Evolutionary conservation across 2,888 invertebrate species (phyloP).

Genomic region (Siphlonurus alternatus): DNA sequence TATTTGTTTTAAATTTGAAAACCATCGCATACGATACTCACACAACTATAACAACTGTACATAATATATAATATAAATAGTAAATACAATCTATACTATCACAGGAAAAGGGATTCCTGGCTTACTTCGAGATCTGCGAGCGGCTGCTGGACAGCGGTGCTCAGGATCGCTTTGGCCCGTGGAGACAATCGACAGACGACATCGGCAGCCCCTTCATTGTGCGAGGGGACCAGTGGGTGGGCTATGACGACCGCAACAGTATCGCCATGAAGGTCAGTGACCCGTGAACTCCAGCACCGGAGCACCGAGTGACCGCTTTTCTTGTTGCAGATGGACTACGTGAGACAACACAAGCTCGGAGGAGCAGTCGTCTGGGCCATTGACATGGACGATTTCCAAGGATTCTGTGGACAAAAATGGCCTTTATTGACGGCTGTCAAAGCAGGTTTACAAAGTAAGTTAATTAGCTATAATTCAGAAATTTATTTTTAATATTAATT

Average conservation of each 20-base stretch:
- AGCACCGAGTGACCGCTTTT: neutral
- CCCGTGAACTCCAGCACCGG: neutral
- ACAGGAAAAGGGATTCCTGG: constrained; percentile 45
- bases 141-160: constrained; percentile 32
- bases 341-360: constrained; percentile 34
- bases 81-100: neutral
- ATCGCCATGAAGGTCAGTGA: constrained; percentile 42
- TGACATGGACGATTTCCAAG: constrained; percentile 61
- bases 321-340: constrained; percentile 39
- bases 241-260: constrained; percentile 53
- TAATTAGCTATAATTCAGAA: neutral
- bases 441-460: constrained; percentile 31
- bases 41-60: no score
- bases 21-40: no score
- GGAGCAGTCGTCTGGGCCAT: constrained; percentile 54
- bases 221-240: constrained; percentile 62
- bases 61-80: neutral
- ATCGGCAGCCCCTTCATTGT: constrained; percentile 46
- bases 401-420: constrained; percentile 53
- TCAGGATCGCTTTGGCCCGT: no score
- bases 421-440: constrained; percentile 46
- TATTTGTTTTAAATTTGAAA: no score
- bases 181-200: constrained; percentile 35
- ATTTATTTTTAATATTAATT: neutral
- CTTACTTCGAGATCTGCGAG: constrained; percentile 52